phyloP scores from a whole-genome alignment of 2,113 vertebrate genomes.

The Gymnorhina tibicen region DNA sequence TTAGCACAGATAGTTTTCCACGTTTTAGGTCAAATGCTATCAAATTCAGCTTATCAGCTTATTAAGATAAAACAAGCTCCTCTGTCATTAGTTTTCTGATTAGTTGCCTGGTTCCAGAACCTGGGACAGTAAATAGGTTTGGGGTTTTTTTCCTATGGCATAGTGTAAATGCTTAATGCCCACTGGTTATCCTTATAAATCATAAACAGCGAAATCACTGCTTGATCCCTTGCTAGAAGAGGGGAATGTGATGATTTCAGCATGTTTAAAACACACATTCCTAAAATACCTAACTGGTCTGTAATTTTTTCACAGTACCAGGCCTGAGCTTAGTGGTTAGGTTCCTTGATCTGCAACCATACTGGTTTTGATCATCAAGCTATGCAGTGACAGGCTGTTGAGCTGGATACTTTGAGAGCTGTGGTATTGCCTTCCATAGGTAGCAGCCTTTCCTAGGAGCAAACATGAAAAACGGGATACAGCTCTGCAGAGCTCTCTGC shows the following conservation, averaged over 20 bases:
- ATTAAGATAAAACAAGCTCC: slow-evolving; percentile 23
- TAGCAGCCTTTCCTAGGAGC: not conserved
- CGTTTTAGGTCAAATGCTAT: slow-evolving; percentile 22
- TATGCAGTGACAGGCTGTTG: not conserved
- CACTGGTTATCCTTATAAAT: not conserved
- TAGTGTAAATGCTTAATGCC: not conserved
- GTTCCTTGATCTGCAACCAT: not conserved
- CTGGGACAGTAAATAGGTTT: not conserved
- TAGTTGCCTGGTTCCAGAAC: not conserved
- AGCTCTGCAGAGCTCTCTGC: not conserved
- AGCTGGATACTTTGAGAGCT: not conserved
- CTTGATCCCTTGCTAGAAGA: not conserved
- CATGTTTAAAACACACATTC: slow-evolving; percentile 8
- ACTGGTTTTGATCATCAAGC: not conserved
- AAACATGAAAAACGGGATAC: not conserved
- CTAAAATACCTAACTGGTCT: not conserved
- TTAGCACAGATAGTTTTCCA: slow-evolving; percentile 9
- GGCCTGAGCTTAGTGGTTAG: not conserved
- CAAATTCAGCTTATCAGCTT: not conserved
- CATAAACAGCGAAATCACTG: not conserved
- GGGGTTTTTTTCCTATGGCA: not conserved
- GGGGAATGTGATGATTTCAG: slow-evolving; percentile 24
- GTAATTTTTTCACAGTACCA: slow-evolving; percentile 11
- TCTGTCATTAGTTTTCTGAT: not conserved
- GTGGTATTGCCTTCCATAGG: not conserved